These are phyloP conservation scores for Zeugodacus cucurbitae DNA, from an alignment of 1,140 invertebrate genomes.

Conservation along the genomic window DNA sequence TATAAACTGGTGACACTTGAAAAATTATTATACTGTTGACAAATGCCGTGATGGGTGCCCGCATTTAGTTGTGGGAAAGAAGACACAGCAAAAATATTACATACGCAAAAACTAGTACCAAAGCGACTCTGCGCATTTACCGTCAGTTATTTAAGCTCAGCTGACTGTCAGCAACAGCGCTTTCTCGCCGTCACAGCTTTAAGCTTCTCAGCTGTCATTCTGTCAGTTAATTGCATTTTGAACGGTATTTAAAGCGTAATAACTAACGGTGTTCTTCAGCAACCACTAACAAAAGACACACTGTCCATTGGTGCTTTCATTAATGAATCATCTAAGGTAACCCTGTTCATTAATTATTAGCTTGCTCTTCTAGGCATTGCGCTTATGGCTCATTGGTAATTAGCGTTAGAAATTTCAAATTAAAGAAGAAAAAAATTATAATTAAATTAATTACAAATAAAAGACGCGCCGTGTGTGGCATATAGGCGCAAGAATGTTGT, in stretches of 20 bases:
- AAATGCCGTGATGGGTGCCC: not conserved
- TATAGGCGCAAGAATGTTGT: not conserved
- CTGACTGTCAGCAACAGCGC: not conserved
- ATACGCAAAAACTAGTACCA: not conserved
- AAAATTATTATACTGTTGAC: not conserved
- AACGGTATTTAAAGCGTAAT: not conserved
- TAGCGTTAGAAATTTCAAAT: not conserved
- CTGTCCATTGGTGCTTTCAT: not conserved
- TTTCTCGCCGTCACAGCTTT: no score
- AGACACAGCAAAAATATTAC: not conserved
- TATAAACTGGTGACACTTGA: slow-evolving; percentile 2
- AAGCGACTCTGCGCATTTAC: not conserved
- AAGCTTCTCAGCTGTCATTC: not conserved
- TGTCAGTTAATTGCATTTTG: not conserved
- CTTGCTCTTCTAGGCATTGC: not conserved
- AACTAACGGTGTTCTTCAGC: not conserved
- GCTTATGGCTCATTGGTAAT: not conserved
- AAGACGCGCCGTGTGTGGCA: not conserved
- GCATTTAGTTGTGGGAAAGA: not conserved
- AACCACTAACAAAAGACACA: not conserved
- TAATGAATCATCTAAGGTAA: not conserved
- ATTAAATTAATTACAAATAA: not conserved
- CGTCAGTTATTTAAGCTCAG: not conserved
- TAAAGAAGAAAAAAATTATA: not conserved
- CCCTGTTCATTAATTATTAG: not conserved